These are phyloP conservation scores for Catharus fuscescens DNA, from an alignment of 2,113 vertebrate genomes.

Conservation along the genomic window DNA sequence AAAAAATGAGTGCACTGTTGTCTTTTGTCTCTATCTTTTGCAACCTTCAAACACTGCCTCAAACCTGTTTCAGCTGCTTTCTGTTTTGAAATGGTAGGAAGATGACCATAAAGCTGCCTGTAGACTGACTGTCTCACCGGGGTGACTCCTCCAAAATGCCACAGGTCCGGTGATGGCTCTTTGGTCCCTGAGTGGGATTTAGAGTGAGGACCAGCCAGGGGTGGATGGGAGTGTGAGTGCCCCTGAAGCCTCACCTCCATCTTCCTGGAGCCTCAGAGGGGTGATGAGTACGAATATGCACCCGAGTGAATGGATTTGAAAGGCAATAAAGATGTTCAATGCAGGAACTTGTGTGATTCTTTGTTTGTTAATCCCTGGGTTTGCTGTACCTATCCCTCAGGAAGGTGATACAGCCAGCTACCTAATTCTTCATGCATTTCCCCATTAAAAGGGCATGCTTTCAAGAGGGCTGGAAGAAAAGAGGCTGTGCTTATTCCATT, in stretches of 20 bases:
- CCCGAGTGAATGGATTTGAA: not conserved
- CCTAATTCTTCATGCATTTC: slow-evolving; percentile 14
- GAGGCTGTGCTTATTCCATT: not conserved
- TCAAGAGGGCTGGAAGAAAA: not conserved
- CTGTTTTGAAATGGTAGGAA: not conserved
- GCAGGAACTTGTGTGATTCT: not conserved
- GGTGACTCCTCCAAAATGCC: not conserved
- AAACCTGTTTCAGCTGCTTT: not conserved
- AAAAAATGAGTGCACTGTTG: not conserved
- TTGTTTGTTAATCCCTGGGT: not conserved
- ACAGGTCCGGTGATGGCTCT: fast-evolving
- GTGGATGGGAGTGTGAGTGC: fast-evolving
- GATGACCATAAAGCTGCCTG: not conserved
- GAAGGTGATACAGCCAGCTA: not conserved
- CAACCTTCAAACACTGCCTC: not conserved
- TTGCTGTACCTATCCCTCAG: not conserved
- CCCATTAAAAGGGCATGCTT: not conserved
- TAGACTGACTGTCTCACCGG: not conserved
- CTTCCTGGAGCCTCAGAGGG: not conserved
- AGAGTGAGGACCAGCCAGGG: not conserved
- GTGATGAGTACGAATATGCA: not conserved
- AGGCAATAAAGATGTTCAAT: not conserved
- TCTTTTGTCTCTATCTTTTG: not conserved
- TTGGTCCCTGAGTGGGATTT: not conserved
- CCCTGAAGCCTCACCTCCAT: not conserved